Conservation (phyloP, 2,888 invertebrate species). For the Cephus pulcher region DNA sequence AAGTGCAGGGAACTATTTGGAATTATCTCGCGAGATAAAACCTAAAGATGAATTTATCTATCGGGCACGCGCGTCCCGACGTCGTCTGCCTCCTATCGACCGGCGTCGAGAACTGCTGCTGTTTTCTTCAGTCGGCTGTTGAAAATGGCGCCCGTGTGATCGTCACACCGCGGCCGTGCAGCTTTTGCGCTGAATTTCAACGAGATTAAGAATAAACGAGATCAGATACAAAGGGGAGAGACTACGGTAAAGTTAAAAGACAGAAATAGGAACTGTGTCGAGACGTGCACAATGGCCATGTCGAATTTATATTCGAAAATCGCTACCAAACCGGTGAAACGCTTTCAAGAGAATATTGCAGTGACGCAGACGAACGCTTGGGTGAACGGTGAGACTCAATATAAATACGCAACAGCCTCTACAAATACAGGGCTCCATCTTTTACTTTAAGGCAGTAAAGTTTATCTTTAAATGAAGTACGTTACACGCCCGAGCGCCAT, state of each 20-base stretch:
- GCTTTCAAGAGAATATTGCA: conserved; percentile 79
- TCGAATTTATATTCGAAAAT: conserved; percentile 83
- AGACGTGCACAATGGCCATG: conserved; percentile 71
- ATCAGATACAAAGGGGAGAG: conserved; percentile 19
- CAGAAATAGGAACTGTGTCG: conserved; percentile 9
- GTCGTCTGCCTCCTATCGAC: conserved; percentile 50
- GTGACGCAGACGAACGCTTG: conserved; percentile 86
- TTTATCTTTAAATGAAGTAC: too few relatives aligned
- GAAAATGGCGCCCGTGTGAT: conserved; percentile 52
- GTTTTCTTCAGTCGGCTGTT: conserved; percentile 26
- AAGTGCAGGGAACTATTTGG: too few relatives aligned
- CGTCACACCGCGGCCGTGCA: conserved; percentile 13
- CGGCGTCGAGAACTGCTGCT: conserved; percentile 33
- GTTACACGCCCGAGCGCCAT: too few relatives aligned
- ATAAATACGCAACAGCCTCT: too few relatives aligned
- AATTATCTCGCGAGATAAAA: background rate
- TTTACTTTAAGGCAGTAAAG: too few relatives aligned
- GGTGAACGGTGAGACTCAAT: conserved; percentile 81
- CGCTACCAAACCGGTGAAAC: conserved; percentile 79
- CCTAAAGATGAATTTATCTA: background rate
- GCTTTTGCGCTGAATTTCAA: conserved; percentile 29
- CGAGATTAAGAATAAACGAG: conserved; percentile 1
- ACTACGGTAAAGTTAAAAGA: conserved; percentile 10
- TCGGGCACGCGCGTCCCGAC: conserved; percentile 40
- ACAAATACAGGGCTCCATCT: too few relatives aligned